phyloP scores from a whole-genome alignment of 2,113 vertebrate species.

The Danionella cerebrum region DNA sequence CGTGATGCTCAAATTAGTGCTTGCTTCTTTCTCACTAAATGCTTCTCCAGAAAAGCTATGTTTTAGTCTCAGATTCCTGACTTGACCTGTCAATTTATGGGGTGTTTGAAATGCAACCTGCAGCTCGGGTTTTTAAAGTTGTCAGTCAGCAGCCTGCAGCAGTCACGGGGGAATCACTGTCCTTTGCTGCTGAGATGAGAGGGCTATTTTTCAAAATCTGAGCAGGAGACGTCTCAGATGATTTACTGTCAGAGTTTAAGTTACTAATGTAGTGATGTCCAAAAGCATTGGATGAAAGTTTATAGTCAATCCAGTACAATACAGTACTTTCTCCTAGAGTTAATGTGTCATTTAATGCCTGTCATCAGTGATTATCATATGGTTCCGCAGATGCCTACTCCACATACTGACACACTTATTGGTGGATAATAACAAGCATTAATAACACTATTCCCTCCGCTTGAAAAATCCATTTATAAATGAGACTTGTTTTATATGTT shows the following conservation, averaged over 20 bases:
- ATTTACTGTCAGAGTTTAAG: not conserved
- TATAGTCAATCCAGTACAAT: not conserved
- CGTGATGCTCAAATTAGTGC: no score
- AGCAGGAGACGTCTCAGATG: not conserved
- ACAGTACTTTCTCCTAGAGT: no score
- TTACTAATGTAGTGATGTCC: not conserved
- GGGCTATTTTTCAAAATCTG: slow-evolving; percentile 5
- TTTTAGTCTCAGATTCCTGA: not conserved
- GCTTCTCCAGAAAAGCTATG: not conserved
- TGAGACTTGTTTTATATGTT: no score
- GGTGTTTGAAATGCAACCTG: not conserved
- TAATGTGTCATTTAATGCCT: no score
- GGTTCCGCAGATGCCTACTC: no score
- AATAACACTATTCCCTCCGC: no score
- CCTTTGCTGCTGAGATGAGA: slow-evolving; percentile 20
- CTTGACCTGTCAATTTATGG: not conserved
- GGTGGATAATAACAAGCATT: no score
- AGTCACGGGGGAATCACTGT: slow-evolving; percentile 11
- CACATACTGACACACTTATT: no score
- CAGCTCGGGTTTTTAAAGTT: not conserved
- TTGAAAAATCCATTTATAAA: no score
- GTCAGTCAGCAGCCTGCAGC: not conserved
- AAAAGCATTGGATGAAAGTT: not conserved
- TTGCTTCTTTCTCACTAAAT: not conserved
- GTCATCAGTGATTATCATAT: no score